phyloP scores from a whole-genome alignment of 2,888 invertebrate species.

The Epinotia nisella region DNA sequence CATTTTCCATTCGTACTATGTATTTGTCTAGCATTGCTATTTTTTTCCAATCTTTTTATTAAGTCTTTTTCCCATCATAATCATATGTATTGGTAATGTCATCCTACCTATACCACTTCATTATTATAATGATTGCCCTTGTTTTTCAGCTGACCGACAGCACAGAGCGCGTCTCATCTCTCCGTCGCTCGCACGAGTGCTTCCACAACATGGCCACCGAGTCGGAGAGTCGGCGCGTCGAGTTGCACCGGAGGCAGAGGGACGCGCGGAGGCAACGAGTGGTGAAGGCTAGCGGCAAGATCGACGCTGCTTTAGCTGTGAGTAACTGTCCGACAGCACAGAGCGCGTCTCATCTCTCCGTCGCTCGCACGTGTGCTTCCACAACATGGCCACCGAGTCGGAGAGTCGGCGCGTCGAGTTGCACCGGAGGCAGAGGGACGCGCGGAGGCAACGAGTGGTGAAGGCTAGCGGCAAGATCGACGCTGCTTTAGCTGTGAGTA shows the following conservation, averaged over 20 bases:
- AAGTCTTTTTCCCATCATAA: no score
- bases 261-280: conserved; percentile 3
- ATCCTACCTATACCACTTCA: background rate
- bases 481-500: background rate
- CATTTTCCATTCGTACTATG: no score
- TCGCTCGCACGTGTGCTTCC: no score
- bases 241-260: conserved; percentile 22
- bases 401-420: no score
- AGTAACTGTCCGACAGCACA: background rate
- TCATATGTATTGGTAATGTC: no score
- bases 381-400: no score
- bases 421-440: background rate
- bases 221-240: conserved; percentile 3
- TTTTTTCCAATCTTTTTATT: no score
- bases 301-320: conserved; percentile 17
- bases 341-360: no score
- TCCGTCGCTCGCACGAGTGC: conserved; percentile 51
- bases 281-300: conserved; percentile 1
- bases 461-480: background rate
- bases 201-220: conserved; percentile 10
- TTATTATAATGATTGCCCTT: no score
- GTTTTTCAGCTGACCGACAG: conserved; percentile 54
- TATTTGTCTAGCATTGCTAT: no score
- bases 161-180: conserved; percentile 51
- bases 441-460: background rate